phyloP scores from a whole-genome alignment of 2,113 vertebrate genomes.

The Glareola pratincola region DNA sequence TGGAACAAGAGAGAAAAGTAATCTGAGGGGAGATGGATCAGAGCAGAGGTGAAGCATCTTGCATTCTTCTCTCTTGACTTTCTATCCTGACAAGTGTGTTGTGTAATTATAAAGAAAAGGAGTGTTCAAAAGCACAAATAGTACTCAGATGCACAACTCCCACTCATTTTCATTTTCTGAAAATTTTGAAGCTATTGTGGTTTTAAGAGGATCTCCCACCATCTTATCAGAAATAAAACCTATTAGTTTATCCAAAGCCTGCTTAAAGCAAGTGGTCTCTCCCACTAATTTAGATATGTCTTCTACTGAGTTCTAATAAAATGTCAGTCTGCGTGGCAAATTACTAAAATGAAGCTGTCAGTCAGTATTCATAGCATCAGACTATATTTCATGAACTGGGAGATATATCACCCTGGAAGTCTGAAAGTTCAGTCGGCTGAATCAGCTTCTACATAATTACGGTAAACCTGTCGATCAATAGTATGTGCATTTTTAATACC shows the following conservation, averaged over 20 bases:
- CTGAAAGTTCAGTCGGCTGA: neutral
- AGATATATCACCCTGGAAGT: neutral
- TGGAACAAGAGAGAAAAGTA: neutral
- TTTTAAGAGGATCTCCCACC: neutral
- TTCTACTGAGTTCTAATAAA: neutral
- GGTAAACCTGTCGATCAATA: slow-evolving; percentile 14
- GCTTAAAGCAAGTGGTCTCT: neutral
- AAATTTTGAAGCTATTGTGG: neutral
- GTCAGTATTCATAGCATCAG: neutral
- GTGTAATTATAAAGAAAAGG: neutral
- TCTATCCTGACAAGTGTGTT: neutral
- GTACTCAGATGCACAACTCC: neutral
- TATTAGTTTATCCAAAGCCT: neutral
- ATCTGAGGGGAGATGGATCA: accelerated
- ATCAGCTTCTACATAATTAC: slow-evolving; percentile 1
- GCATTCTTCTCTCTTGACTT: neutral
- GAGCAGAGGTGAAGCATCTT: neutral
- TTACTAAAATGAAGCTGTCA: slow-evolving; percentile 19
- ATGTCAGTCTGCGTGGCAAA: neutral
- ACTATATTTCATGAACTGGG: neutral
- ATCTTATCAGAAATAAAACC: neutral
- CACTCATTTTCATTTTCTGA: neutral
- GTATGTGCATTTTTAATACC: slow-evolving; percentile 27
- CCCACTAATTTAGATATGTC: neutral
- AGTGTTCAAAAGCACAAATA: neutral